Evolutionary conservation across 2,888 invertebrate species (phyloP).

Genomic region (Protonemura montana): DNA sequence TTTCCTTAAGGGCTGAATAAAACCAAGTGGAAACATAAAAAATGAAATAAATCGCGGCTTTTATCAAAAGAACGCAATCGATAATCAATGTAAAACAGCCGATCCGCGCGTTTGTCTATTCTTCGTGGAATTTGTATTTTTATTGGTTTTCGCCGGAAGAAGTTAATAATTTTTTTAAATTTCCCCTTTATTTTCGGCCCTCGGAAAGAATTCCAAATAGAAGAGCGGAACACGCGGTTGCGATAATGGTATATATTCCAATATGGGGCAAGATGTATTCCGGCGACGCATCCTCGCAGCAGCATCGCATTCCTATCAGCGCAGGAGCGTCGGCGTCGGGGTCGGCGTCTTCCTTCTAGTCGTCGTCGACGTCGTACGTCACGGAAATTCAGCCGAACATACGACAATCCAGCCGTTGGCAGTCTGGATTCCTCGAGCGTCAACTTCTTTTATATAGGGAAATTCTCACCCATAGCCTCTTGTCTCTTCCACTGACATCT

Average conservation of each 20-base stretch:
- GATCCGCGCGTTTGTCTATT: not conserved
- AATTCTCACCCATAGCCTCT: conserved; percentile 37
- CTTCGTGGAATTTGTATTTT: conserved; percentile 7
- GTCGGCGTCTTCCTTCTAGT: not conserved
- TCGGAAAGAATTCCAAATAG: not conserved
- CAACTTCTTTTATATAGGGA: conserved; percentile 41
- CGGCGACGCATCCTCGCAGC: not conserved
- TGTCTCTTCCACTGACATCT: conserved; percentile 34
- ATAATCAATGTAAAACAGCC: not conserved
- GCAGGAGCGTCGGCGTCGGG: conserved; percentile 8
- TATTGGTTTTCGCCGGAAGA: not conserved
- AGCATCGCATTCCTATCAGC: conserved; percentile 37
- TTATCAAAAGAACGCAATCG: not conserved
- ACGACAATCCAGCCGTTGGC: not conserved
- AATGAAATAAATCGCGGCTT: not conserved
- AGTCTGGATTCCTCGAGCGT: conserved; percentile 16
- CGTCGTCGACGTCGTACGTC: not conserved
- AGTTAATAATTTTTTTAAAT: not conserved
- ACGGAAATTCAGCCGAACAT: not conserved
- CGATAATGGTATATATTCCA: conserved; percentile 7
- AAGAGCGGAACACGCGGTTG: not conserved
- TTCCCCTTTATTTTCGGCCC: not conserved
- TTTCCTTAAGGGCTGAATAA: not conserved
- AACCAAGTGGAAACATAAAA: not conserved
- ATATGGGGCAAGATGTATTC: not conserved